phyloP scores from a whole-genome alignment of 2,888 invertebrate genomes.

The Pyrochroa serraticornis region DNA sequence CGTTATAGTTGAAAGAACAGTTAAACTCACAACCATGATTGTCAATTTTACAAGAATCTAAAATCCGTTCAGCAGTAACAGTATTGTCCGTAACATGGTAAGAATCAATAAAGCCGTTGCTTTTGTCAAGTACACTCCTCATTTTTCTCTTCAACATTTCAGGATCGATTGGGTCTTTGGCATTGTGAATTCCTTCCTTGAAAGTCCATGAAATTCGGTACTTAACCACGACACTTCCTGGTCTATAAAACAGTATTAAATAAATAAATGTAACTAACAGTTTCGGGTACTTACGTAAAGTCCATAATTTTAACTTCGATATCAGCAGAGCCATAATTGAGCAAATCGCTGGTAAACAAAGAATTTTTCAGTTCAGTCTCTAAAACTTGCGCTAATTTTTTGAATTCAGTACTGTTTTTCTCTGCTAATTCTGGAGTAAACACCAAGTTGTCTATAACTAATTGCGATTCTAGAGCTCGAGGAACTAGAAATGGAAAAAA shows the following conservation, averaged over 20 bases:
- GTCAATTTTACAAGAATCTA: slow-evolving; percentile 70
- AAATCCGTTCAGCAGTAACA: slow-evolving; percentile 63
- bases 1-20: slow-evolving; percentile 70
- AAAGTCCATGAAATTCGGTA: slow-evolving; percentile 72
- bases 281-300: slow-evolving; percentile 60
- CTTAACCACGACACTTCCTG: slow-evolving; percentile 69
- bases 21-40: slow-evolving; percentile 70
- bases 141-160: slow-evolving; percentile 60
- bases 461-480: slow-evolving; percentile 70
- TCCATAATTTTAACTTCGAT: slow-evolving; percentile 67
- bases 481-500: slow-evolving; percentile 63
- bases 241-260: slow-evolving; percentile 57
- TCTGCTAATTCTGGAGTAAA: slow-evolving; percentile 66
- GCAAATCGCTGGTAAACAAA: slow-evolving; percentile 61
- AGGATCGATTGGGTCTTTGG: slow-evolving; percentile 61
- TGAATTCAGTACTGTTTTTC: slow-evolving; percentile 67
- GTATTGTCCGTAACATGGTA: slow-evolving; percentile 61
- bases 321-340: slow-evolving; percentile 63
- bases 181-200: slow-evolving; percentile 58
- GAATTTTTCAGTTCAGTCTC: slow-evolving; percentile 66
- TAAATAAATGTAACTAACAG: background rate
- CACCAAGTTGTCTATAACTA: slow-evolving; percentile 70
- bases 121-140: slow-evolving; percentile 59
- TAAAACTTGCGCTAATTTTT: slow-evolving; percentile 64
- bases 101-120: slow-evolving; percentile 60